phyloP scores from a whole-genome alignment of 2,113 vertebrate genomes.

The Etia nguti region DNA sequence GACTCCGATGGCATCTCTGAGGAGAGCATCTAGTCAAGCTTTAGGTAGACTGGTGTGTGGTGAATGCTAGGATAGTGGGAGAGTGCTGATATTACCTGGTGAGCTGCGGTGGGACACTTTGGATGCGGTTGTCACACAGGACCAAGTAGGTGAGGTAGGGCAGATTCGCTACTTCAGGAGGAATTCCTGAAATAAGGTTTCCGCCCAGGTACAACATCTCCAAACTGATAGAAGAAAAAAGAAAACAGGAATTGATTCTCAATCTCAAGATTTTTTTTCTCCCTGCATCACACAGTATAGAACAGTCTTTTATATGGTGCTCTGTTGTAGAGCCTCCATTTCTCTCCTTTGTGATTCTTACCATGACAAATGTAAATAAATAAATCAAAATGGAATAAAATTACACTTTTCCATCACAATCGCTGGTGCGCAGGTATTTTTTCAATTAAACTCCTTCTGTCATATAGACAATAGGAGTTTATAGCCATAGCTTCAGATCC shows the following conservation, averaged over 20 bases:
- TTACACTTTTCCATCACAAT: neutral
- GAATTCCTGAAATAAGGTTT: conserved; percentile 92
- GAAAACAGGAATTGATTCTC: neutral
- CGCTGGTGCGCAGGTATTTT: neutral
- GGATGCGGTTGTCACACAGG: conserved; percentile 96
- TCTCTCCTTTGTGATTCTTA: neutral
- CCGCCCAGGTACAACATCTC: conserved; percentile 95
- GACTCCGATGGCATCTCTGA: neutral
- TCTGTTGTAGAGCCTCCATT: neutral
- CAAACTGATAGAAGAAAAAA: conserved; percentile 74
- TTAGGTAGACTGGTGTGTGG: neutral
- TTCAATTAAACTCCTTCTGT: neutral
- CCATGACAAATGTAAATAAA: neutral
- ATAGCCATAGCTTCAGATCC: neutral
- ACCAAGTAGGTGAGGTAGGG: conserved; percentile 89
- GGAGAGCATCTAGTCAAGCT: neutral
- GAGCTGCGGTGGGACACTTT: conserved; percentile 93
- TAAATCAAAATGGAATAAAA: neutral
- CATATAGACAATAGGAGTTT: neutral
- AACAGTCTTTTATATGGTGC: neutral
- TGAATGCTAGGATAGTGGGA: neutral
- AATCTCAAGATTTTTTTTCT: neutral
- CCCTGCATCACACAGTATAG: neutral
- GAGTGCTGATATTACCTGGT: conserved; percentile 76
- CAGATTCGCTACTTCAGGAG: conserved; percentile 90